Conservation (phyloP, 2,113 vertebrate genomes). For the Jacana jacana region DNA sequence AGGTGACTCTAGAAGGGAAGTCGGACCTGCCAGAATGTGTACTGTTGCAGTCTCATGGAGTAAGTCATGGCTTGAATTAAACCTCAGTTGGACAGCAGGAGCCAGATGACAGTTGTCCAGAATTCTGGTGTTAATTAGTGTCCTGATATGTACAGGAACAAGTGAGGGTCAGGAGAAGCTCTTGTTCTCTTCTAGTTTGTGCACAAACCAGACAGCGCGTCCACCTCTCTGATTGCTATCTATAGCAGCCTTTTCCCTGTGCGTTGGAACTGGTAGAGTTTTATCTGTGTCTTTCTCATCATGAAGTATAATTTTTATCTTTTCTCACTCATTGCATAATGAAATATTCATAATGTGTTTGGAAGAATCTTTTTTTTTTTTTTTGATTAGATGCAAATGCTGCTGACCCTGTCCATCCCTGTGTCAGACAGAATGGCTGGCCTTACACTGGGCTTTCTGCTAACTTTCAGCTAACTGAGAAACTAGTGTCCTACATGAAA, state of each 20-base stretch:
- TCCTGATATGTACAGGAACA: not conserved
- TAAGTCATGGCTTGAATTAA: not conserved
- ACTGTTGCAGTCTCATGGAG: not conserved
- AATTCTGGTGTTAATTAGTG: not conserved
- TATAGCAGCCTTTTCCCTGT: not conserved
- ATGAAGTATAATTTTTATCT: not conserved
- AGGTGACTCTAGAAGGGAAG: not conserved
- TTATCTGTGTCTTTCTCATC: not conserved
- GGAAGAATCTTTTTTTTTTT: not conserved
- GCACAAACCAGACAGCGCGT: not conserved
- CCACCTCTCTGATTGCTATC: not conserved
- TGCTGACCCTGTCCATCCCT: not conserved
- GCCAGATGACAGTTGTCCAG: not conserved
- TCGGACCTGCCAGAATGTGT: not conserved
- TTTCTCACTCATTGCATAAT: not conserved
- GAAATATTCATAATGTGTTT: not conserved
- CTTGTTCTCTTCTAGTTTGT: not conserved
- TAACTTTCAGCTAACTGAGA: not conserved
- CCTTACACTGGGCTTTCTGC: not conserved
- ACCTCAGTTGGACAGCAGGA: not conserved
- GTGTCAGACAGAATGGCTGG: not conserved
- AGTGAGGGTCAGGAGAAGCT: not conserved
- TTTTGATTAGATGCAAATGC: not conserved
- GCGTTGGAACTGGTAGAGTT: not conserved
- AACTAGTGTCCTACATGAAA: not conserved